Conservation (phyloP, 2,888 invertebrate species). For the Aproaerema taeniolella region DNA sequence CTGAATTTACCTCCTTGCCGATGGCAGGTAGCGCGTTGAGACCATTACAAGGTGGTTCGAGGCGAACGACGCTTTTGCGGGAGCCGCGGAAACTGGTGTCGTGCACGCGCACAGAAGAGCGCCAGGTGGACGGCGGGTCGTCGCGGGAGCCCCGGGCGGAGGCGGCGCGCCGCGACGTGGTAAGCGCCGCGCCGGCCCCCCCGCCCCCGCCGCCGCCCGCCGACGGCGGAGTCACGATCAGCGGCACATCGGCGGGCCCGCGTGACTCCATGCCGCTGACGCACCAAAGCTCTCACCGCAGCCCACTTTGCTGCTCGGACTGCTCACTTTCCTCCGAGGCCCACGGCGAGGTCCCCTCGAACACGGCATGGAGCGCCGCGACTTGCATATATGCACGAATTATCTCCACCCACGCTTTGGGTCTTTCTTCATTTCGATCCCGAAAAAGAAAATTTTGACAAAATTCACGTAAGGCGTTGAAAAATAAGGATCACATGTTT, state of each 20-base stretch:
- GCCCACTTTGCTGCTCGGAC: slow-evolving; percentile 65
- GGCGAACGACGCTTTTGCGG: slow-evolving; percentile 79
- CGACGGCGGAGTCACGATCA: slow-evolving; percentile 64
- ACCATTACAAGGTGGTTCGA: slow-evolving; percentile 81
- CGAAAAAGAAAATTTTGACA: neutral
- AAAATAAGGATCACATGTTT: neutral
- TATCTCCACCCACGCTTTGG: slow-evolving; percentile 29
- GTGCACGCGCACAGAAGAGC: slow-evolving; percentile 80
- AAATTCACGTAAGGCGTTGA: neutral
- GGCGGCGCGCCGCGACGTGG: slow-evolving; percentile 57
- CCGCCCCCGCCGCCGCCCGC: slow-evolving; percentile 45
- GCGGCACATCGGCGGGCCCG: slow-evolving; percentile 68
- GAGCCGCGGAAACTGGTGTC: slow-evolving; percentile 80
- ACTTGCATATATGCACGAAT: slow-evolving; percentile 70
- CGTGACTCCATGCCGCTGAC: slow-evolving; percentile 78
- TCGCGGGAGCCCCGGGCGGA: slow-evolving; percentile 65
- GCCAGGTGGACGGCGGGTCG: slow-evolving; percentile 73
- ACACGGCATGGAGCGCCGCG: slow-evolving; percentile 60
- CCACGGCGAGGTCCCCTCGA: slow-evolving; percentile 66
- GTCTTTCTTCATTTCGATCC: slow-evolving; percentile 6
- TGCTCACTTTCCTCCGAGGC: slow-evolving; percentile 72
- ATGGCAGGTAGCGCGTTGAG: slow-evolving; percentile 75
- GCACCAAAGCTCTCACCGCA: slow-evolving; percentile 75
- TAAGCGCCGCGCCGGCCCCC: slow-evolving; percentile 51
- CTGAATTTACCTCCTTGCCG: slow-evolving; percentile 74